Percentiles rank a stretch among this genome's conserved stretches.
Evolutionary conservation across 2,113 vertebrate species (phyloP).

Genomic region (Scophthalmus maximus): DNA sequence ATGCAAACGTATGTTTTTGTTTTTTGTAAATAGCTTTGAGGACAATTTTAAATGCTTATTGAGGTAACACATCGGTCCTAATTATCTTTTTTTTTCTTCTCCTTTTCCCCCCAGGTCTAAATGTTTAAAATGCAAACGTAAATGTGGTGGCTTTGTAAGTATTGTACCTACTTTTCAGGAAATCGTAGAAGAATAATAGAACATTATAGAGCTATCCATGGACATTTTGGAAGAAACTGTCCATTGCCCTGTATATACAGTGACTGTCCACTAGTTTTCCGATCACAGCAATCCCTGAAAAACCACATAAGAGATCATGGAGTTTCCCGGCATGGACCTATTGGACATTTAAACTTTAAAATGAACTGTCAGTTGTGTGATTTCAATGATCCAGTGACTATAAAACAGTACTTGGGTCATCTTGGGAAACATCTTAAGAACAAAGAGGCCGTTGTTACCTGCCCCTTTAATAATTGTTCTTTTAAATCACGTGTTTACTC

Average conservation of each 20-base stretch:
- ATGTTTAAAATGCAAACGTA: no score
- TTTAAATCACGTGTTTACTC: conserved; percentile 22
- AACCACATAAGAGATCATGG: not conserved
- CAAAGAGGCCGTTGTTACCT: conserved; percentile 14
- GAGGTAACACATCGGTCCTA: no score
- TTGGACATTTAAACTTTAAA: conserved; percentile 20
- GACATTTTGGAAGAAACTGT: conserved; percentile 28
- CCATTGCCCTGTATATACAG: conserved; percentile 3
- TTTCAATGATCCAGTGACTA: conserved; percentile 5
- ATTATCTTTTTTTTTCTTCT: no score
- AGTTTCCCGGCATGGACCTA: not conserved
- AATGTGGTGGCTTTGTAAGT: conserved; percentile 28
- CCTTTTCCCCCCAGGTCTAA: no score
- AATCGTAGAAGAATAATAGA: conserved; percentile 2
- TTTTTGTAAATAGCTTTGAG: no score
- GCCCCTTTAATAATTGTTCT: conserved; percentile 10
- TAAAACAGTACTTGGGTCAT: conserved; percentile 15
- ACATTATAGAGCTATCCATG: not conserved
- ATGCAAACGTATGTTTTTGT: no score
- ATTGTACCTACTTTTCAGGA: conserved; percentile 6
- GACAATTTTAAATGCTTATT: no score
- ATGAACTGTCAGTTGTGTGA: not conserved
- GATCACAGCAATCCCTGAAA: conserved; percentile 13
- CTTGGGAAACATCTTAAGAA: conserved; percentile 17
- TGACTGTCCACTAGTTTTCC: conserved; percentile 26